Evolutionary conservation across 2,888 invertebrate species (phyloP), one percentile per base, ranked within the genome.

Genomic region (Luperina testacea): DNA sequence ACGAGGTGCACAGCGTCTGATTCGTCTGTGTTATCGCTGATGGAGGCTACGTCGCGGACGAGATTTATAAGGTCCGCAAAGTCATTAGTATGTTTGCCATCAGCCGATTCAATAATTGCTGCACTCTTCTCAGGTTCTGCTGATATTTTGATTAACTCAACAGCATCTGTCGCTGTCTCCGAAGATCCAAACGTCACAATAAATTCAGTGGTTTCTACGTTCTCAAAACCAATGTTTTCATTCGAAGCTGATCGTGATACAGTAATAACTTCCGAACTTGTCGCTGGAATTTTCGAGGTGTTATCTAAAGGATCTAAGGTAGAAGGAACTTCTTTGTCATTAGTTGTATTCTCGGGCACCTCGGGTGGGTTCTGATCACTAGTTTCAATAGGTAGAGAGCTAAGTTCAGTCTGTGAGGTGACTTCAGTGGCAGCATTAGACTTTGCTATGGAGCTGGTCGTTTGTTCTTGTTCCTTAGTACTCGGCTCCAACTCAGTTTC

Each of bases 1-100:
- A 88, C 84, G n/a, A 89, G 90, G 17, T 86, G 87, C 20, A 81
- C 81, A 0, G 80, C 70, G 5, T 87, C 85, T 0, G 94, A 90
- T 8, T 86, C 88, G 5, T 94, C 94, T 9, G 94, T 94, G 78
- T 95, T 95, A 63, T 95, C 95, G 72, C 95, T 95, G 61, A 97
- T 96, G 0, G 95, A 94, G 3, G 96, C 97, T 20, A 97, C 96
- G 81, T 97, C 97, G 32, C 94, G 96, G 5, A 97, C 96, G 63
- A 97, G 89, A 73, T 95, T 95, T 5, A 96, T 96, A 17, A 97
- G 92, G 87, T 96, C 97, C 2, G 92, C 93, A 3, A 96, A 86
- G 13, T 95, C 94, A 81, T 95, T 96, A 42, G 93, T 92, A 72
- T 92, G 92, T 78, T 92, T 93, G 75, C 88, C 86, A 64, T 90